Evolutionary conservation across 2,888 invertebrate genomes (phyloP), one percentile per base, ranked within the genome.

Genomic region (Ischnus inquisitorius): DNA sequence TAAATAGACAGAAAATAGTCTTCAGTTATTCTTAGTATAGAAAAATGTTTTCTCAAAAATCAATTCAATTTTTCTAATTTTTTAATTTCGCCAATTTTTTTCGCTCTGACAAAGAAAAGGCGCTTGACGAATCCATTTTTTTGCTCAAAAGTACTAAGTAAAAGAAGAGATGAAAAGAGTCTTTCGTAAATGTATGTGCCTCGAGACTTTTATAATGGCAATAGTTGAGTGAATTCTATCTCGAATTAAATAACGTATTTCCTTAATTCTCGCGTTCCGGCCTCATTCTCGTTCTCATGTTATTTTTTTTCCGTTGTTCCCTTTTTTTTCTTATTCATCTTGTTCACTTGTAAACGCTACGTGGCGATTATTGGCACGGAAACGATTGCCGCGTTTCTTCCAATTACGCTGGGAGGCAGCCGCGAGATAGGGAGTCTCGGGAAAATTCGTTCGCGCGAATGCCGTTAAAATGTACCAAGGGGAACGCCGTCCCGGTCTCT

Each of bases 311-410:
- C 6, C 3, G 0, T n/a, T 5, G 28, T 12, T 4, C 39, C 10
- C 12, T 57, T 77, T 51, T 22, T 22, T 34, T 22, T 19, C 65
- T 5, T 12, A 22, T 46, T 19, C 14, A 14, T 12, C 64, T 54
- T 46, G 10, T 3, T 60, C 48, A 19, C 25, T 34, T 25, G 39
- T 46, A 81, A 84, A 84, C 86, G 85, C 87, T 86, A 78, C 82
- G 82, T 74, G 82, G 39, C 77, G 85, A 78, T 89, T 79, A 87
- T 85, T 85, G 85, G 87, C 84, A 82, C 85, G 84, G 86, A 88
- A 88, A 87, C 77, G 80, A 60, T 79, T 84, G 86, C 84, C 79
- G 84, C 79, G 83, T 82, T 86, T 65, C 83, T 83, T 86, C 86
- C 85, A 88, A 89, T 90, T 90, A 87, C 83, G 34, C 0, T 4